These are phyloP conservation scores for Poeciliopsis infans DNA, from an alignment of 2,797 vertebrate species.

Conservation along the genomic window DNA sequence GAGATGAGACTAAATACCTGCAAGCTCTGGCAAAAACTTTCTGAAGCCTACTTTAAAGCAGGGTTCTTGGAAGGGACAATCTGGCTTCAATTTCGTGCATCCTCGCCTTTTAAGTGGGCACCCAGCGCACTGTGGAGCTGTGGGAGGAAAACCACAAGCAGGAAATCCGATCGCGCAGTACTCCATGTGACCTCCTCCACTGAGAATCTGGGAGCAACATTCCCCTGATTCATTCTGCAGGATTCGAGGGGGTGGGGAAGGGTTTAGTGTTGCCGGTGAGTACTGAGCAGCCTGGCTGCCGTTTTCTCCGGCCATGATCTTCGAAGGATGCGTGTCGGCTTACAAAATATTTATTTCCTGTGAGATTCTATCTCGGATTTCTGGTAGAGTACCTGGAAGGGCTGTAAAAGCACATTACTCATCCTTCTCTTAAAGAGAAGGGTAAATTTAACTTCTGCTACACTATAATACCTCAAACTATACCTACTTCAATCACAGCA, in stretches of 20 bases:
- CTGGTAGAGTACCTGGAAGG: constrained; percentile 18
- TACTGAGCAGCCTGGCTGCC: constrained; percentile 33
- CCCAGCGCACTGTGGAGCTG: constrained; percentile 61
- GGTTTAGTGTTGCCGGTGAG: constrained; percentile 42
- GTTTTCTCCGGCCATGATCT: constrained; percentile 23
- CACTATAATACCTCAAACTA: not conserved
- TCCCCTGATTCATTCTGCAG: constrained; percentile 70
- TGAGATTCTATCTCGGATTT: constrained; percentile 25
- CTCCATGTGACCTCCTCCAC: constrained; percentile 73
- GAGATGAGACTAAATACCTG: constrained; percentile 23
- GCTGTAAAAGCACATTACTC: constrained; percentile 27
- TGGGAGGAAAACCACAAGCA: constrained; percentile 41
- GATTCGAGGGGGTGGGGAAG: constrained; percentile 22
- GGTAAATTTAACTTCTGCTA: not conserved
- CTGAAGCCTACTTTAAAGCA: constrained; percentile 38
- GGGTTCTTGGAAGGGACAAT: constrained; percentile 49
- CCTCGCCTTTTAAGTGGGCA: constrained; percentile 59
- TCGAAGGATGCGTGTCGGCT: constrained; percentile 13
- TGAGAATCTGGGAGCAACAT: constrained; percentile 68
- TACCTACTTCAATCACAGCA: not conserved
- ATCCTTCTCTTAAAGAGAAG: constrained; percentile 22
- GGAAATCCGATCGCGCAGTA: constrained; percentile 74
- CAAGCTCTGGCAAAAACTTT: constrained; percentile 22
- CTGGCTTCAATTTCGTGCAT: constrained; percentile 76
- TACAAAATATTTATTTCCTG: constrained; percentile 42